phyloP scores from a whole-genome alignment of 2,113 vertebrate genomes.

The Dinomys branickii region DNA sequence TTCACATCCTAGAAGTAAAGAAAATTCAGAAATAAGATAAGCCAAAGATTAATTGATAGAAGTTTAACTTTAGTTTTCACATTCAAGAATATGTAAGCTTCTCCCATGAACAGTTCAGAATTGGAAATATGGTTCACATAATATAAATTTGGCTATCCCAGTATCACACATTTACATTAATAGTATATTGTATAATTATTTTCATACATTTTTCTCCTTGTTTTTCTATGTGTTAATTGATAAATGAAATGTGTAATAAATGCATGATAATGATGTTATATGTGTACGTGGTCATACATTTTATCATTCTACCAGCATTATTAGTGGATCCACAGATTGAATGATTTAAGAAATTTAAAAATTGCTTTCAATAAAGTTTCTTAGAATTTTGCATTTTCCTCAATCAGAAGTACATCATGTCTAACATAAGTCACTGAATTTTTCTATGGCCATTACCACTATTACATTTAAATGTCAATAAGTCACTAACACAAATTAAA shows the following conservation, averaged over 20 bases:
- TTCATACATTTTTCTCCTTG: not conserved
- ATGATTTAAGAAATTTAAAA: not conserved
- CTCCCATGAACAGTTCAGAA: not conserved
- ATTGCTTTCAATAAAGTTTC: not conserved
- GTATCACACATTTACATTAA: not conserved
- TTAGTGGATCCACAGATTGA: not conserved
- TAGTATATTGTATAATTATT: not conserved
- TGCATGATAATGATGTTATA: not conserved
- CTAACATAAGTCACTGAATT: not conserved
- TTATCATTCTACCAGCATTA: not conserved
- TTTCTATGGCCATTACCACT: not conserved
- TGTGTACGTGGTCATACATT: not conserved
- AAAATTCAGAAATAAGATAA: not conserved
- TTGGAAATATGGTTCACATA: not conserved
- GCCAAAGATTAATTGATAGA: not conserved
- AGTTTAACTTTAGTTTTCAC: not conserved
- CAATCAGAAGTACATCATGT: not conserved
- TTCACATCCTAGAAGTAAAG: not conserved
- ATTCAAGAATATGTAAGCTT: not conserved
- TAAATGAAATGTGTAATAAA: not conserved
- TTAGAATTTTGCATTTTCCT: not conserved
- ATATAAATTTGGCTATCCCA: not conserved
- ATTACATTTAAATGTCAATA: not conserved
- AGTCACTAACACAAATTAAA: not conserved
- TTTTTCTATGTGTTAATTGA: constrained; percentile 11